A percentile compares a stretch with the other conserved stretches of the same genome.
Conservation (phyloP, 2,113 vertebrate species). For the Picathartes gymnocephalus region DNA sequence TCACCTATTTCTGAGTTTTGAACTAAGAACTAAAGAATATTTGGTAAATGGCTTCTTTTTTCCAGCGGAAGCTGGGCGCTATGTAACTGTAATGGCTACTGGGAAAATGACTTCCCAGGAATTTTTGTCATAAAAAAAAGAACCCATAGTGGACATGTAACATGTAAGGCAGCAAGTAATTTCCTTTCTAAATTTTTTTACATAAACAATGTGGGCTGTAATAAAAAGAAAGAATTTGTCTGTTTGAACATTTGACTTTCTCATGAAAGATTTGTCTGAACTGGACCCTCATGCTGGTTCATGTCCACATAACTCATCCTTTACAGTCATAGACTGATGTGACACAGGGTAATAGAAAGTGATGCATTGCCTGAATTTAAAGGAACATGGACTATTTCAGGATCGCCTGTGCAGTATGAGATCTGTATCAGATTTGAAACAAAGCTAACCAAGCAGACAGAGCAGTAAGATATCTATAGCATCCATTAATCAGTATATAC, state of each 20-base stretch:
- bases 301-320: conserved; percentile 75
- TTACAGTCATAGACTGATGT: conserved; percentile 72
- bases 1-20: neutral
- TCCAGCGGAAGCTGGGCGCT: neutral
- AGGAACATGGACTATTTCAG: conserved; percentile 76
- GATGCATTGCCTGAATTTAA: conserved; percentile 81
- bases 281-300: conserved; percentile 63
- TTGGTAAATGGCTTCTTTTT: neutral
- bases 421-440: conserved; percentile 79
- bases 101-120: neutral
- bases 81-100: neutral
- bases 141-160: neutral
- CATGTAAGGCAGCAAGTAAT: neutral
- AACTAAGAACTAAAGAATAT: neutral
- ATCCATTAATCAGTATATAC: conserved; percentile 75
- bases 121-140: neutral
- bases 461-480: conserved; percentile 71
- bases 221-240: neutral
- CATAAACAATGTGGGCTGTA: neutral
- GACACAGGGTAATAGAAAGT: conserved; percentile 76
- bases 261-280: conserved; percentile 54
- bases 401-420: conserved; percentile 68
- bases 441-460: conserved; percentile 80
- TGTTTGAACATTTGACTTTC: conserved; percentile 43
- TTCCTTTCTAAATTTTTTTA: conserved; percentile 3